Evolutionary conservation across 2,113 vertebrate genomes (phyloP), one percentile per base, ranked within the genome.

Genomic region (Crotophaga sulcirostris): DNA sequence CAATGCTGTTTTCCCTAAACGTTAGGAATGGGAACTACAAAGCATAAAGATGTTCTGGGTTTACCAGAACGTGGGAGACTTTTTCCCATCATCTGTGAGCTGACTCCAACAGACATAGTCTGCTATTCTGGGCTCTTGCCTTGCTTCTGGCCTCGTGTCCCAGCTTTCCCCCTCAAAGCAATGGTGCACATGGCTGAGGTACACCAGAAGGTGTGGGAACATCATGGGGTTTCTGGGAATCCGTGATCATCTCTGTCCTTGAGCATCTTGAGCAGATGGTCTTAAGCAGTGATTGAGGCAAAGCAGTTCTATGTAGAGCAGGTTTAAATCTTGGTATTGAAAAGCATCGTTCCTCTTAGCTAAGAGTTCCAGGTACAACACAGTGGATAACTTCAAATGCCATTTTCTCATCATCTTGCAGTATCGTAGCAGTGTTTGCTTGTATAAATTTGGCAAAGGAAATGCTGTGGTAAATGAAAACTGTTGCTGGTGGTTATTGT

Each of bases 221-320:
- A 10, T 17, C 13, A 25, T 5, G 0, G 3, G 19, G 15, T 62
- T 82, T 68, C 78, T 60, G 25, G 47, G 52, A 76, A 67, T 40
- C 20, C 5, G 13, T 0, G 1, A 5, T 62, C 24, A 6, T 38
- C 16, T 29, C 4, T 0, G 19, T 56, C 63, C 40, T 38, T 87
- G 55, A 45, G 15, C n/a, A 55, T 13, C 56, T n/a, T 42, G 40
- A 42, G 40, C 20, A 59, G 68, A 28, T 26, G 54, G n/a, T 51
- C 25, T 62, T 42, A 60, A 45, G 16, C 14, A 47, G 20, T 6
- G 21, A 19, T 10, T 17, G 40, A 31, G 26, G 18, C 45, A 42
- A 86, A 62, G 40, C 11, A 6, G 36, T 33, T 38, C n/a, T 54
- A 2, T 23, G 13, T 47, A 47, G 26, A 31, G 36, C 26, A 64